Conservation (phyloP, 2,888 invertebrate species). For the Nymphalis polychloros region DNA sequence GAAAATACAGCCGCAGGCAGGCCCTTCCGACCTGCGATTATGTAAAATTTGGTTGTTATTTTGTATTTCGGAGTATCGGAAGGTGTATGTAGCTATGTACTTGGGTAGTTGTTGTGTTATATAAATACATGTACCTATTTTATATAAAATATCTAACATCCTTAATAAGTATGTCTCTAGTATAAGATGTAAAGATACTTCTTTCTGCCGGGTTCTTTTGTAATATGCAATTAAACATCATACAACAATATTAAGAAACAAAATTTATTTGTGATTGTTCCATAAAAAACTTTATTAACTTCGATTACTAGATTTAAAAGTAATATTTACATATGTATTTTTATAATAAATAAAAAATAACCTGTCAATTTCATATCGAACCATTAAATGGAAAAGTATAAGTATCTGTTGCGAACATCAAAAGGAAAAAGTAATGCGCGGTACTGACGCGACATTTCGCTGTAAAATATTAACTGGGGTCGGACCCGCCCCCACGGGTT, state of each 20-base stretch:
- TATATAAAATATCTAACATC: too few relatives aligned
- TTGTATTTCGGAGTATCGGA: slow-evolving; percentile 16
- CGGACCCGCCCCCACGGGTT: slow-evolving; percentile 59
- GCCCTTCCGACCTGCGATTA: slow-evolving; percentile 55
- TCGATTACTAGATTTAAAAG: neutral
- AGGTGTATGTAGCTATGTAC: slow-evolving; percentile 3
- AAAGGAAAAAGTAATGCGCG: slow-evolving; percentile 77
- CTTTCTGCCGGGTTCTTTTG: too few relatives aligned
- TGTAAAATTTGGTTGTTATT: slow-evolving; percentile 40
- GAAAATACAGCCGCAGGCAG: slow-evolving; percentile 64
- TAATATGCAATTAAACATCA: too few relatives aligned
- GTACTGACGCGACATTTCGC: slow-evolving; percentile 63
- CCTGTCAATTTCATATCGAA: slow-evolving; percentile 13
- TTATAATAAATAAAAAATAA: slow-evolving; percentile 5
- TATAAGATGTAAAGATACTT: neutral
- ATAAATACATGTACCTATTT: too few relatives aligned
- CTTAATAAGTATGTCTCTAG: neutral
- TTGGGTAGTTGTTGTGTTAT: neutral
- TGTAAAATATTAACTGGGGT: slow-evolving; percentile 75
- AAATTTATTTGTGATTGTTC: too few relatives aligned
- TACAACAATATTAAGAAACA: too few relatives aligned
- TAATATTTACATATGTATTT: neutral
- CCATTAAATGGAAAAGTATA: slow-evolving; percentile 12
- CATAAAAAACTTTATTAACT: too few relatives aligned
- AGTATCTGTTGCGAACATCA: slow-evolving; percentile 58